Base-by-base conservation (phyloP, 1,140 invertebrate genomes). In the Prorops nasuta region DNA sequence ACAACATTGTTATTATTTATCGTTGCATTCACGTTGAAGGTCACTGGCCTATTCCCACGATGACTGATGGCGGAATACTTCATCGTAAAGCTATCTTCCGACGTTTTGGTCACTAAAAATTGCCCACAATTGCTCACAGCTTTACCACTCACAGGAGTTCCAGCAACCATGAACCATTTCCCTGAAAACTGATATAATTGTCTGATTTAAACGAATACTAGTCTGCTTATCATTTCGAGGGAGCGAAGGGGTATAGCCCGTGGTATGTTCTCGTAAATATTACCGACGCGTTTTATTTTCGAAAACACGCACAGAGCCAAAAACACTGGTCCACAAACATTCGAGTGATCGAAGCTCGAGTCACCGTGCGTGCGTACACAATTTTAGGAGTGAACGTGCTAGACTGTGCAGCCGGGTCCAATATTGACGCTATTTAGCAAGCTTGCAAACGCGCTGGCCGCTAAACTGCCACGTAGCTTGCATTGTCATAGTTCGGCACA, bases 361-460 rank as follows among this genome's bases (percentile, higher is more conserved):
- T n/a, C n/a, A 36, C 21, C 42, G 38, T 49, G 51, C 46, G 28
- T 22, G 16, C 15, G 57, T 38, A 48, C 22, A 21, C 46, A 17
- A 32, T 15, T 34, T 28, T 37, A 31, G 14, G 46, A 34, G 44
- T 54, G 45, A 32, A 43, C 35, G 34, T 15, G 15, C 17, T 34
- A 24, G 32, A 46, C 42, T 22, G 18, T 47, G 43, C 38, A n/a
- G n/a, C n/a, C n/a, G 41, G 22, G 40, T 46, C 44, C 56, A 59
- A 59, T 49, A 59, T 58, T 34, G 38, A 44, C 45, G 35, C 10
- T 19, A 16, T 40, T 44, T 28, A 40, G 15, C 8, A 18, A 47
- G 35, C 41, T n/a, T 44, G 49, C 35, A 31, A 59, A 38, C 31
- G 14, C 21, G 39, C 42, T 44, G 36, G 21, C 17, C 24, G 32